Evolutionary conservation across 92 coral and sea anemone genomes (phyloP), one percentile per base, ranked within the genome.

Genomic region (Palythoa grandiflora): DNA sequence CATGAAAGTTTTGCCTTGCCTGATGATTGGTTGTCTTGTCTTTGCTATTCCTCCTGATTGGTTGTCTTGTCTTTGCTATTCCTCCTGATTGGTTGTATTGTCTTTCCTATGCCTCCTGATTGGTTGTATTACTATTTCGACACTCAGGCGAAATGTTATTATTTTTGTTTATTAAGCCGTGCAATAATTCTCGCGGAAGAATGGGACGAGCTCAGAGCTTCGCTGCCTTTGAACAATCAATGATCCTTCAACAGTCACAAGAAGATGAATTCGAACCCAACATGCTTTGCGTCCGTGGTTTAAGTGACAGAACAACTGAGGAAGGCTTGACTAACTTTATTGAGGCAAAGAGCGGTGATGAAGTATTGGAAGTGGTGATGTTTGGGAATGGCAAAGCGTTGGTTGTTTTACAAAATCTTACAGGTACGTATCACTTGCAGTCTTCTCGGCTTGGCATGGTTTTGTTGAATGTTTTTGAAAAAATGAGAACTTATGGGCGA

Each of bases 261-360:
- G 50, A 54, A 20, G 83, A n/a, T 51, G 73, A 21, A 65, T 68
- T 88, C 59, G 96, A 91, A 40, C 81, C 89, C 48, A 91, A 91
- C 73, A 80, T 89, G 72, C 54, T 95, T 61, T 91, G 89, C 0
- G 68, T 95, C 2, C 73, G 65, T 21, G 96, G 92, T 28, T 66
- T 95, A 71, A 89, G 87, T 76, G 38, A 15, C 52, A 37, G n/a
- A 15, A 95, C 94, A 9, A 93, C 98, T 2, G 28, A 40, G 16
- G 96, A 91, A 28, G 63, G 83, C 38, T 48, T 95, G 77, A 17
- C 74, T 1, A 93, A 91, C 84, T 95, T 87, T 72, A 83, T 93
- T 66, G 96, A 95, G 53, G 92, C 85, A 53, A 91, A 86, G 86
- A 89, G 93, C 35, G 88, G 88, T 21, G 92, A 84, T 19, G 96